phyloP scores from a whole-genome alignment of 2,888 invertebrate species.

The Sphinx pinastri region DNA sequence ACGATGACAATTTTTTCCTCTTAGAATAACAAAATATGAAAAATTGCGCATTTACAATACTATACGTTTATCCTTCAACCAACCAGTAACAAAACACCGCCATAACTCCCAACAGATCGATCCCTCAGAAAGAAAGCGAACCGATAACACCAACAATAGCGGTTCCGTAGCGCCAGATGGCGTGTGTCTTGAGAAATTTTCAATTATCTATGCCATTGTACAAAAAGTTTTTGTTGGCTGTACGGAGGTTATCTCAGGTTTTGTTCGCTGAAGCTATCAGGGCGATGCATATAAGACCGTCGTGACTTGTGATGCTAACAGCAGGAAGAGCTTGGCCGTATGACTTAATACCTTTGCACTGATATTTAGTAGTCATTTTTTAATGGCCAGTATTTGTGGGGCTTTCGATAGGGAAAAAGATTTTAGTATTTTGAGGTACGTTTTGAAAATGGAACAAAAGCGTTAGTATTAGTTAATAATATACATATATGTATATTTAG shows the following conservation, averaged over 20 bases:
- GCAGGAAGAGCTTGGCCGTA: conserved; percentile 2
- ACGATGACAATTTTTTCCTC: too few relatives aligned
- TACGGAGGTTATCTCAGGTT: neutral
- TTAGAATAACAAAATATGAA: too few relatives aligned
- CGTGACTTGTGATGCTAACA: conserved; percentile 20
- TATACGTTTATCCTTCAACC: neutral
- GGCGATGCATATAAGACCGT: conserved; percentile 1
- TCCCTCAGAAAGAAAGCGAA: neutral
- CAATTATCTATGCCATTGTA: conserved; percentile 23
- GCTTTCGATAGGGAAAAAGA: too few relatives aligned
- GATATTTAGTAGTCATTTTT: neutral
- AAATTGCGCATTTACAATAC: too few relatives aligned
- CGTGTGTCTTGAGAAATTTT: conserved; percentile 25
- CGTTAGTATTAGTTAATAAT: too few relatives aligned
- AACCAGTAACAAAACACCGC: neutral
- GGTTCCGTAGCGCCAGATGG: conserved; percentile 8
- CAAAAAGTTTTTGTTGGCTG: conserved; percentile 18
- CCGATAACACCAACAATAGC: conserved; percentile 7
- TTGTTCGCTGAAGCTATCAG: conserved; percentile 10
- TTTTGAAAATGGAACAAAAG: too few relatives aligned
- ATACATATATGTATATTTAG: too few relatives aligned
- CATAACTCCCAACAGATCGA: neutral
- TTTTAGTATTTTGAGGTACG: too few relatives aligned
- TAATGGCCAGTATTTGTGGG: neutral
- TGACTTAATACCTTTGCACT: neutral